Percentiles rank a stretch among this genome's conserved stretches.
Evolutionary conservation across 2,797 vertebrate species (phyloP).

Genomic region (Phoeniculus purpureus): DNA sequence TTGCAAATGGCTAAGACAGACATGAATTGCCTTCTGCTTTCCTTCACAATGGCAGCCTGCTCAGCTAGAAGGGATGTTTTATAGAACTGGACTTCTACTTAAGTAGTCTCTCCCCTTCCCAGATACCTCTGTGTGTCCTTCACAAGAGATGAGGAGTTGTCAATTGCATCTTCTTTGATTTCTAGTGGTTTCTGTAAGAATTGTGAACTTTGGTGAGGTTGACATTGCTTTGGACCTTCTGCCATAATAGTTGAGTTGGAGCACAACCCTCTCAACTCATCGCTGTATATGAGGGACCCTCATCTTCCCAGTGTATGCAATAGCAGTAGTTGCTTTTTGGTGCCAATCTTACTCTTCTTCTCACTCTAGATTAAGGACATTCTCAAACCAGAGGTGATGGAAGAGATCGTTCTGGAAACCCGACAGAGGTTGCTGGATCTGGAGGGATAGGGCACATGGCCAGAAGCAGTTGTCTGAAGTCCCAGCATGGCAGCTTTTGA

Average conservation of each 20-base stretch:
- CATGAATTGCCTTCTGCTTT: neutral
- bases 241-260: neutral
- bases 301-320: neutral
- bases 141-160: neutral
- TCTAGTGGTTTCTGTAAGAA: neutral
- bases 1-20: neutral
- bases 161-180: neutral
- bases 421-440: conserved; percentile 90
- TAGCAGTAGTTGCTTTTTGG: neutral
- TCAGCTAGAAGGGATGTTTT: neutral
- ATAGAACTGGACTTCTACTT: neutral
- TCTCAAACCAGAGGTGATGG: conserved; percentile 92
- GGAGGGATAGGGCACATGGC: conserved; percentile 79
- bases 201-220: neutral
- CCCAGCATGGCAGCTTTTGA: conserved; percentile 8
- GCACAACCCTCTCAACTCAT: neutral
- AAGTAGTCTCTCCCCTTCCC: neutral
- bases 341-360: neutral
- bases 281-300: neutral
- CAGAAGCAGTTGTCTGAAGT: neutral
- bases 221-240: neutral
- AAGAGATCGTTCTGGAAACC: conserved; percentile 92
- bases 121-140: neutral
- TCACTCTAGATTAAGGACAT: conserved; percentile 92
- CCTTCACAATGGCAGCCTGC: neutral